Percentiles rank a stretch among this genome's conserved stretches.
phyloP scores from a whole-genome alignment of 2,797 vertebrate genomes.

The Acanthurus tractus region DNA sequence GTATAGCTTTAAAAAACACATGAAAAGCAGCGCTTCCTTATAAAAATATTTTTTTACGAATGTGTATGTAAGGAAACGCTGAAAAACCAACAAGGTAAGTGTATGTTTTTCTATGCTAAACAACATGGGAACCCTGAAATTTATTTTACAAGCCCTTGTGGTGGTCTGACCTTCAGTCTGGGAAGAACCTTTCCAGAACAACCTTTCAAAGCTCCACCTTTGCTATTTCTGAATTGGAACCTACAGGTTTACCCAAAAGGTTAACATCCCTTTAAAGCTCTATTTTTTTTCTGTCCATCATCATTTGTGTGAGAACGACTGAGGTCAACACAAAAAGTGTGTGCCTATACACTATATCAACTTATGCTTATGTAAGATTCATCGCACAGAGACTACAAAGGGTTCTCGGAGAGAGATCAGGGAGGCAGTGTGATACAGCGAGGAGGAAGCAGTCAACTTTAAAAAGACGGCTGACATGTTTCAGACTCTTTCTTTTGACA shows the following conservation, averaged over 20 bases:
- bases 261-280: background rate
- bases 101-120: too few relatives aligned
- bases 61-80: too few relatives aligned
- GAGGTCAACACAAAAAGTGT: background rate
- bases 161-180: background rate
- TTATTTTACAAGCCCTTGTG: background rate
- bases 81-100: too few relatives aligned
- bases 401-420: background rate
- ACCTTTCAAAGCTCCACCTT: background rate
- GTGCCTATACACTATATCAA: background rate
- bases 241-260: background rate
- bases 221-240: too few relatives aligned
- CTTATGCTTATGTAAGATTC: background rate
- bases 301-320: background rate
- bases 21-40: too few relatives aligned
- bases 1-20: too few relatives aligned
- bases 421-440: background rate
- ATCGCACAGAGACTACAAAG: background rate
- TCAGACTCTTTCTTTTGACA: too few relatives aligned
- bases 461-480: too few relatives aligned
- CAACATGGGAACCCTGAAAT: background rate
- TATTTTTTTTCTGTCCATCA: background rate
- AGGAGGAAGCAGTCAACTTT: background rate
- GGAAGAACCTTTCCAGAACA: background rate
- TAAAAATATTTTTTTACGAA: too few relatives aligned